Base-by-base conservation (phyloP, 1,140 invertebrate species). In the Teleopsis dalmanni region DNA sequence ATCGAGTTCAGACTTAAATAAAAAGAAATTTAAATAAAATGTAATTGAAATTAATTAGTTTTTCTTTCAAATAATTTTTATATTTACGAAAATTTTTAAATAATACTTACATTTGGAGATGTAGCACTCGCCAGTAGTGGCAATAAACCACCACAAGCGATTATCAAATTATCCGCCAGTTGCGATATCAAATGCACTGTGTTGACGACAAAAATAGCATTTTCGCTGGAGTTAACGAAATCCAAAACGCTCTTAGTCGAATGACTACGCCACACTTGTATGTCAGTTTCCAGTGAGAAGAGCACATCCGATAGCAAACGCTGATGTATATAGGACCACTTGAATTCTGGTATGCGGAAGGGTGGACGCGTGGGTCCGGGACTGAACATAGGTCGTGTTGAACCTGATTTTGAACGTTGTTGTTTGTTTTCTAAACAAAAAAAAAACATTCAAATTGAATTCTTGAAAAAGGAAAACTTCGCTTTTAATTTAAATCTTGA, bases 301-400 rank as follows among this genome's bases (percentile, higher is more conserved):
- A 99, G 76, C 18, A 99, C 86, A 76, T 99, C 96, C 11, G 94
- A 95, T 3, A 99, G 76, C 48, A 99, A 75, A 54, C 93, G 79
- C 72, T 99, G 93, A 75, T 99, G 97, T 56, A 99, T 94, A 69
- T 93, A 91, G 4, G 96, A 99, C 96, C 97, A 99, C 59, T 95
- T 88, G 74, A 99, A 99, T 75, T 99, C 96, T 25, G 96, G 96
- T 71, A 99, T 99, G 56, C 96, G 82, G 75, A 99, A 99, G 1
- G 95, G 93, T 19, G 95, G 95, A 57, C 92, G 81, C 16, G 93
- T 88, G 13, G 94, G 93, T 11, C 93, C 93, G 36, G 93, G 90
- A 71, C 88, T 95, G 71, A 96, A 96, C 82, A 95, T 91, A 35
- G 90, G 88, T 48, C 88, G 78, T 47, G 75, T 74, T 58, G 78